Evolutionary conservation across 2,113 vertebrate genomes (phyloP), one percentile per base, ranked within the genome.

Genomic region (Nematolebias whitei): DNA sequence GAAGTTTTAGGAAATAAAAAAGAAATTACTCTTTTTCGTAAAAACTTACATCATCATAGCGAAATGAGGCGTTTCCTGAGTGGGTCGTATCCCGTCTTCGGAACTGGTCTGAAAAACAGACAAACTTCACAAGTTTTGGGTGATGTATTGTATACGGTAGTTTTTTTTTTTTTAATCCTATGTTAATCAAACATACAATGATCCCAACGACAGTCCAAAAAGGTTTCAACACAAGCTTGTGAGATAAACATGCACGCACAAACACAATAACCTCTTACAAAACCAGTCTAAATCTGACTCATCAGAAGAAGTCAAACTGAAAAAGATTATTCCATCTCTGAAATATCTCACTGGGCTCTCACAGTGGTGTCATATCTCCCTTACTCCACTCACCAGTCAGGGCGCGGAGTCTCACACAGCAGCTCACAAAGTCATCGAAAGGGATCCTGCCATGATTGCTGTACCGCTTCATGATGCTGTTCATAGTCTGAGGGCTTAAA

Each of bases 341-440:
- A 23, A 23, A 26, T 1, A 16, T 18, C 15, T n/a, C 16, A 2
- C 15, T 35, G n/a, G 49, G 44, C 6, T 16, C 18, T 38, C 35
- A 19, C 3, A 24, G 41, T 9, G 32, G 18, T 40, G 12, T 26
- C 12, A 9, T 10, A 8, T 2, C 1, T 35, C 44, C 8, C 8
- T 47, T 19, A 0, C 20, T 20, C 2, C 35, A 45, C 92, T 58
- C 84, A 99, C 98, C 96, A 19, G 98, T 98, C 71, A 99, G 89
- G 2, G 92, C 93, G 11, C 96, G 88, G 26, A 99, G 92, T 88
- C 93, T 95, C 26, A 99, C 89, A 2, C 93, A 95, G 65, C 96
- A 97, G 71, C 94, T 92, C 1, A 99, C 92, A 40, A 99, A 99
- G 44, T 98, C 96, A 57, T 99, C 98, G 7, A 99, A 99, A 0